Conservation (phyloP, 2,888 invertebrate species). For the Xanthorhoe spadicearia region DNA sequence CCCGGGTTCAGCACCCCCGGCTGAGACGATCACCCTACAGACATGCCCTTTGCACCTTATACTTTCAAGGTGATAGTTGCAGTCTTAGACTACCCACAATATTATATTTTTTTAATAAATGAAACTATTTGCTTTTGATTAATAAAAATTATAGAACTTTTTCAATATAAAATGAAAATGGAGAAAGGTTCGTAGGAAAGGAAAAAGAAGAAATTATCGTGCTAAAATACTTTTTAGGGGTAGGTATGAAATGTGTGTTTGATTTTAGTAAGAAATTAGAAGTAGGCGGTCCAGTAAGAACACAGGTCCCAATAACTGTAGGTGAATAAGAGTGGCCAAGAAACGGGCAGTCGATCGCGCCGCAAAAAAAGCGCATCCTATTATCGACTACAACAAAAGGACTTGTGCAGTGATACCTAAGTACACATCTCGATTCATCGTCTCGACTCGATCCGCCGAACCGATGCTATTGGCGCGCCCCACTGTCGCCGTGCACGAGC, state of each 20-base stretch:
- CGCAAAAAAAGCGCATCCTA: conserved; percentile 83
- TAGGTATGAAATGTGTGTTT: not conserved
- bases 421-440: conserved; percentile 85
- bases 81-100: not conserved
- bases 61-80: conserved; percentile 63
- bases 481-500: conserved; percentile 78
- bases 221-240: too few relatives aligned
- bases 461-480: conserved; percentile 84
- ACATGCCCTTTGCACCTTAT: conserved; percentile 76
- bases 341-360: conserved; percentile 71
- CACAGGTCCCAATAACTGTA: conserved; percentile 26
- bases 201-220: too few relatives aligned
- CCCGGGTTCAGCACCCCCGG: conserved; percentile 82
- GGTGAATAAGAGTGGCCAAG: conserved; percentile 66
- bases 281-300: conserved; percentile 19
- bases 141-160: not conserved
- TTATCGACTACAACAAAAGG: conserved; percentile 85
- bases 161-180: not conserved
- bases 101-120: not conserved
- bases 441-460: conserved; percentile 83
- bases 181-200: not conserved
- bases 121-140: not conserved
- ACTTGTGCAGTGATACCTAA: conserved; percentile 84
- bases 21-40: conserved; percentile 71
- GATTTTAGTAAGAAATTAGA: not conserved